Percentiles rank a stretch among this genome's conserved stretches.
Conservation (phyloP, 1,140 invertebrate genomes). For the Anagrus nilaparvatae region DNA sequence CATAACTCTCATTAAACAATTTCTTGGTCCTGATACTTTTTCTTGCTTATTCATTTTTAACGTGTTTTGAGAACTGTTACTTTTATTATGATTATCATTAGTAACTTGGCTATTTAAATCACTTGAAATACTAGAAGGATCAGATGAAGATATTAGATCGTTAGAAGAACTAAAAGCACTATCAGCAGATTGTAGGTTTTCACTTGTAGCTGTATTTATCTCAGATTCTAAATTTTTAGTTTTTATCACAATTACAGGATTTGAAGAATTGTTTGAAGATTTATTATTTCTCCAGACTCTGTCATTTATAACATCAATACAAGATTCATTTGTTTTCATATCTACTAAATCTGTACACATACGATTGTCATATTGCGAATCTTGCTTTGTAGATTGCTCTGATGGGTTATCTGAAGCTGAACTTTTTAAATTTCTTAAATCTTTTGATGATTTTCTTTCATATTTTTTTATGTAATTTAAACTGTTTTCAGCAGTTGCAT, state of each 20-base stretch:
- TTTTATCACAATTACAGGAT: not conserved
- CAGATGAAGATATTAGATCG: slow-evolving; percentile 34
- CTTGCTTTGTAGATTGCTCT: slow-evolving; percentile 5
- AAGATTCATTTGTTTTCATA: slow-evolving; percentile 12
- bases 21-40: slow-evolving; percentile 48
- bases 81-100: not conserved
- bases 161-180: no score
- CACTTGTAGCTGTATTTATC: no score
- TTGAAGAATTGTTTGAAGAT: no score
- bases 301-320: slow-evolving; percentile 35
- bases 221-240: no score
- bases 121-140: slow-evolving; percentile 37
- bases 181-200: no score
- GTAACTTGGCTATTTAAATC: slow-evolving; percentile 16
- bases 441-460: slow-evolving; percentile 17
- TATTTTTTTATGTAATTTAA: slow-evolving; percentile 1
- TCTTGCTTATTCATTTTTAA: slow-evolving; percentile 28
- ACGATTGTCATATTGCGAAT: slow-evolving; percentile 23
- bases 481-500: no score
- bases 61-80: slow-evolving; percentile 1
- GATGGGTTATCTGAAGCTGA: not conserved
- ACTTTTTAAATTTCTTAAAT: slow-evolving; percentile 11
- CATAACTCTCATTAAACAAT: slow-evolving; percentile 61
- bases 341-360: slow-evolving; percentile 31
- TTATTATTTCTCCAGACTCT: slow-evolving; percentile 30